Evolutionary conservation across 2,113 vertebrate genomes (phyloP), one percentile per base, ranked within the genome.

Genomic region (Nerophis lumbriciformis): DNA sequence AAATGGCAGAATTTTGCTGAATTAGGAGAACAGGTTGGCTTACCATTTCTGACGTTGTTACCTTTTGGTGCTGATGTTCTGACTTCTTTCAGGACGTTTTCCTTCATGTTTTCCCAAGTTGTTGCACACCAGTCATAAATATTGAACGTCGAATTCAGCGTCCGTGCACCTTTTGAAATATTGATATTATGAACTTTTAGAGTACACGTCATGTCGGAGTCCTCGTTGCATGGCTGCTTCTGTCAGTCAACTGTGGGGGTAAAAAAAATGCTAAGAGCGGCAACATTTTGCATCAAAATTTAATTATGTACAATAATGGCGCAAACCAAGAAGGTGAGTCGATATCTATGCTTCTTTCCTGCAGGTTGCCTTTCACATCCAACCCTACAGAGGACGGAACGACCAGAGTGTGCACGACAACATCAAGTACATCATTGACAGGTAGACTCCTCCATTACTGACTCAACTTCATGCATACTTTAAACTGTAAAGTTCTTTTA

Each of bases 381-480:
- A 95, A 68, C 91, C 91, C 0, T 95, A 95, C 87, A 88, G 90
- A 84, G 94, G 91, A 53, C 88, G 93, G 21, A 92, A 91, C 12
- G 94, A 96, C 81, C 85, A 88, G 85, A 94, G 88, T 1, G 85
- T 96, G 65, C 93, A 93, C 1, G 93, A 93, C 71, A 94, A 96
- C 65, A 81, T 96, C 88, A 96, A 94, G 85, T 94, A 94, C 80
- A 95, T 95, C 77, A 89, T 94, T 53, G 93, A 95, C 91, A 95
- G 88, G 94, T 95, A 89, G 89, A 47, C 75, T 60, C 54, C 50
- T 60, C 48, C 53, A 44, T 61, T 53, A 58, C 54, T 4, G 11
- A 36, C 52, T 64, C 51, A 58, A 47, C 59, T 72, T 86, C 68
- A 76, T 72, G 66, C 48, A 61, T 12, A 39, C 54, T 58, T 73